These are phyloP conservation scores for Toxotes chatareus DNA, from an alignment of 2,113 vertebrate species.

Conservation along the genomic window DNA sequence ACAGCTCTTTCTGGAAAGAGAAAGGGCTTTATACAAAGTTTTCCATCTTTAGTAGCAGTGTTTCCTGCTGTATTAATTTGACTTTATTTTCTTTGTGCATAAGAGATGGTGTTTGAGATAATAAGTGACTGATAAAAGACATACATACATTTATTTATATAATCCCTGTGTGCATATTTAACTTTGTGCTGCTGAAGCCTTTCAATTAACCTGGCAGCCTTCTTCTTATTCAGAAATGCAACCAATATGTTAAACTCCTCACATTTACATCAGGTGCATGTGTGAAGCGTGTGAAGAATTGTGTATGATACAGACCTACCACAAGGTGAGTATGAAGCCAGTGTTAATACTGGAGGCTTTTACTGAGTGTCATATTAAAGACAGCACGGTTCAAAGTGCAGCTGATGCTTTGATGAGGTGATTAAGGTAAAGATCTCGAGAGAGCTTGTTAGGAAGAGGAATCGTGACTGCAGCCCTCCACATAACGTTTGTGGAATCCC, in stretches of 20 bases:
- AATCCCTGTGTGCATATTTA: too few relatives aligned
- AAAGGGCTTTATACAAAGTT: too few relatives aligned
- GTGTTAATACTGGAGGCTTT: neutral
- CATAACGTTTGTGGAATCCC: neutral
- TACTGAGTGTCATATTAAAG: neutral
- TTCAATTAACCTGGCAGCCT: neutral
- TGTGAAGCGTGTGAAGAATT: neutral
- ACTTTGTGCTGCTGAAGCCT: too few relatives aligned
- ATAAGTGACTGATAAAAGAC: too few relatives aligned
- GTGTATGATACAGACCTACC: neutral
- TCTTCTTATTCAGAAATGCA: too few relatives aligned
- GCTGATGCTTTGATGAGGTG: conserved; percentile 12
- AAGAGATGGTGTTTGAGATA: too few relatives aligned
- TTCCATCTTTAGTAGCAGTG: too few relatives aligned
- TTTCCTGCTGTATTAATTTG: neutral
- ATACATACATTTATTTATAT: too few relatives aligned
- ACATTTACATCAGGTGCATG: neutral
- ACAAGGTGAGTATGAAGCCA: neutral
- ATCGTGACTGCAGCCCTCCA: neutral
- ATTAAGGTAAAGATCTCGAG: conserved; percentile 40
- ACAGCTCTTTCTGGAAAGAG: too few relatives aligned
- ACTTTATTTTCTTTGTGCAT: too few relatives aligned
- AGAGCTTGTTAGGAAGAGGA: conserved; percentile 67
- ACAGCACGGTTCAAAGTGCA: neutral
- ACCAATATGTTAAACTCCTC: neutral